phyloP scores from a whole-genome alignment of 2,113 vertebrate genomes.

The Pterocles gutturalis region DNA sequence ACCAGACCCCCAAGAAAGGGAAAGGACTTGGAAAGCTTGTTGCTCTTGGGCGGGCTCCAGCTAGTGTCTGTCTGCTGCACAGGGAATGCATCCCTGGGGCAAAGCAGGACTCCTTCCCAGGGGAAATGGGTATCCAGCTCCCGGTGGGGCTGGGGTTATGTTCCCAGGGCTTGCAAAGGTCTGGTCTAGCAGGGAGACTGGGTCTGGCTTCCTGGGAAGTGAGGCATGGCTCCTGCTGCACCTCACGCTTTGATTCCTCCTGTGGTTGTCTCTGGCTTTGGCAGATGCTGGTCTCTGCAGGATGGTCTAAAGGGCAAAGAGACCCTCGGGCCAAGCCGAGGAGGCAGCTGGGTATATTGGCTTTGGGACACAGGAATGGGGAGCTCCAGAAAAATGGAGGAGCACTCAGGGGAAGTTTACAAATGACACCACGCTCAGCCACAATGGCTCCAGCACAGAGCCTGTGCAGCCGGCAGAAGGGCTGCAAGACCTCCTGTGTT shows the following conservation, averaged over 20 bases:
- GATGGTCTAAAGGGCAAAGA: background rate
- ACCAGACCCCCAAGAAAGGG: constrained; percentile 55
- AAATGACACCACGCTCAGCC: background rate
- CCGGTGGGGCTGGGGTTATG: background rate
- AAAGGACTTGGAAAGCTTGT: constrained; percentile 35
- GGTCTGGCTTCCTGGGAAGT: background rate
- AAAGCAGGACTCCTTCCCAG: background rate
- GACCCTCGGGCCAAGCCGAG: background rate
- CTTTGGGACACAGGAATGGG: background rate
- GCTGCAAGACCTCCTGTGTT: background rate
- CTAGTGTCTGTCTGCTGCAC: background rate
- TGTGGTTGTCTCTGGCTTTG: background rate
- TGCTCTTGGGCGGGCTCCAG: constrained; percentile 11
- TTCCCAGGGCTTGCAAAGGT: background rate
- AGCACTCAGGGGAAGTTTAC: background rate
- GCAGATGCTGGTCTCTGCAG: background rate
- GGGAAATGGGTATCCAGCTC: background rate
- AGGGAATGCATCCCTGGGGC: background rate
- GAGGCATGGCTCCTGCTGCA: background rate
- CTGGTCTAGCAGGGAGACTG: background rate
- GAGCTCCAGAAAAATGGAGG: background rate
- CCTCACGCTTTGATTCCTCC: background rate
- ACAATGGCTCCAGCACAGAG: background rate
- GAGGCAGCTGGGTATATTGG: background rate
- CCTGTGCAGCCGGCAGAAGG: background rate